Percentiles rank a stretch among this genome's conserved stretches.
Conservation (phyloP, 2,888 invertebrate genomes). For the Caenorhabditis sp. region DNA sequence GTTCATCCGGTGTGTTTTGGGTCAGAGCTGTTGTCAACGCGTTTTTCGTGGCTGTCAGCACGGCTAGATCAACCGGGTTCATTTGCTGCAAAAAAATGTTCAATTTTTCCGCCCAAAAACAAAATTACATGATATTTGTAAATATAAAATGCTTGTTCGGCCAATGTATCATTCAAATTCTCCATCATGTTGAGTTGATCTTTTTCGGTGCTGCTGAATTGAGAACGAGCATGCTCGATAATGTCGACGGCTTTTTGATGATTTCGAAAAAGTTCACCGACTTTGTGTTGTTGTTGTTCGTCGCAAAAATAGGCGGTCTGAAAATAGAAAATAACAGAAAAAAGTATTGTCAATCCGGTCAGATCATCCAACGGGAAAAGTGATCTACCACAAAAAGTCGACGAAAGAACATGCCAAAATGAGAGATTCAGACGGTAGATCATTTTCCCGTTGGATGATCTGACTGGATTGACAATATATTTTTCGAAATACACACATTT, state of each 20-base stretch:
- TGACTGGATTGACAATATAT: too few species aligned
- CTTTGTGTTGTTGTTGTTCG: conserved; percentile 23
- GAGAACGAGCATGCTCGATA: conserved; percentile 15
- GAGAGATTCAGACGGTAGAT: too few species aligned
- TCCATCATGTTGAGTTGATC: conserved; percentile 51
- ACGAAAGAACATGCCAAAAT: too few species aligned
- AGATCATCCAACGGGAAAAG: too few species aligned
- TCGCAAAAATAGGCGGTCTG: conserved; percentile 39
- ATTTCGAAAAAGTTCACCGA: conserved; percentile 30
- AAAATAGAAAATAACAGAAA: too few species aligned
- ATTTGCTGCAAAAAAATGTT: conserved; percentile 20
- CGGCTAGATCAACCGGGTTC: conserved; percentile 24
- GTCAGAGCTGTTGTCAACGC: conserved; percentile 20
- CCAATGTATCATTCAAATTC: conserved; percentile 44
- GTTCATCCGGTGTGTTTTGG: conserved; percentile 13
- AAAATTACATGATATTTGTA: conserved; percentile 38
- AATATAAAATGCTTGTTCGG: conserved; percentile 39
- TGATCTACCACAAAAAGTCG: too few species aligned
- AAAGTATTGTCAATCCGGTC: too few species aligned
- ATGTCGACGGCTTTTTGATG: conserved; percentile 27
- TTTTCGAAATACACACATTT: too few species aligned
- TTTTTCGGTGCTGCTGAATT: conserved; percentile 33
- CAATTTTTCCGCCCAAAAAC: too few species aligned
- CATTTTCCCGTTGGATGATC: too few species aligned
- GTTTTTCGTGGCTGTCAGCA: conserved; percentile 21